Evolutionary conservation across 1,140 invertebrate species (phyloP).

Genomic region (Halesus radiatus): DNA sequence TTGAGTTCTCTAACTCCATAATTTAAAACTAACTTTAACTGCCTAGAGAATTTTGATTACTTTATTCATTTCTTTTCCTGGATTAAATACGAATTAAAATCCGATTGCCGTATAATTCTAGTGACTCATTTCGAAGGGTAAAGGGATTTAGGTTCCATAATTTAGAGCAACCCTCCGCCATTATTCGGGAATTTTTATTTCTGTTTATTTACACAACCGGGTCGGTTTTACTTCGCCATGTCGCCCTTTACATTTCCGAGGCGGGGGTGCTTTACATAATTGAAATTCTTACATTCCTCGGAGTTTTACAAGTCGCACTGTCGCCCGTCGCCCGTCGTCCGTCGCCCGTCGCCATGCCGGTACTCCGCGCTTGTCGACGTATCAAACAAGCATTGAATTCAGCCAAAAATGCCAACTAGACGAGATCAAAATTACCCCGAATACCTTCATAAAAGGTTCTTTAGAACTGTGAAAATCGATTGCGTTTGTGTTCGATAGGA

Average conservation of each 20-base stretch:
- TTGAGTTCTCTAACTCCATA: no score
- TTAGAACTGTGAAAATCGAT: no score
- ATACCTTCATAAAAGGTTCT: no score
- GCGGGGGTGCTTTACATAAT: slow-evolving; percentile 43
- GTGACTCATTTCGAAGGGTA: background rate
- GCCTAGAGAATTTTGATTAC: no score
- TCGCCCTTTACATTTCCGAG: slow-evolving; percentile 19
- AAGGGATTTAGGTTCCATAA: slow-evolving; percentile 19
- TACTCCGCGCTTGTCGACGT: background rate
- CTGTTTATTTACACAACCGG: slow-evolving; percentile 43
- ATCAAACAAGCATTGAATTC: no score
- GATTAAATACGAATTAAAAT: background rate
- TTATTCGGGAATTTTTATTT: slow-evolving; percentile 36
- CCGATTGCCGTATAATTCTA: slow-evolving; percentile 2
- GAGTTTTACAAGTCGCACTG: slow-evolving; percentile 38
- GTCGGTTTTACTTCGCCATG: slow-evolving; percentile 28
- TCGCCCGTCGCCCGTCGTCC: no score
- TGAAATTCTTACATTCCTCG: slow-evolving; percentile 49
- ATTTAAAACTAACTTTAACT: no score
- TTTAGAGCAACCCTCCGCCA: slow-evolving; percentile 2
- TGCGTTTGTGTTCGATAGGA: no score
- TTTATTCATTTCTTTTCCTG: no score
- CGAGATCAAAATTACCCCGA: no score
- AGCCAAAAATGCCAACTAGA: no score
- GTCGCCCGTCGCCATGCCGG: background rate